Evolutionary conservation across 2,113 vertebrate species (phyloP), one percentile per base, ranked within the genome.

Genomic region (Lutjanus erythropterus): DNA sequence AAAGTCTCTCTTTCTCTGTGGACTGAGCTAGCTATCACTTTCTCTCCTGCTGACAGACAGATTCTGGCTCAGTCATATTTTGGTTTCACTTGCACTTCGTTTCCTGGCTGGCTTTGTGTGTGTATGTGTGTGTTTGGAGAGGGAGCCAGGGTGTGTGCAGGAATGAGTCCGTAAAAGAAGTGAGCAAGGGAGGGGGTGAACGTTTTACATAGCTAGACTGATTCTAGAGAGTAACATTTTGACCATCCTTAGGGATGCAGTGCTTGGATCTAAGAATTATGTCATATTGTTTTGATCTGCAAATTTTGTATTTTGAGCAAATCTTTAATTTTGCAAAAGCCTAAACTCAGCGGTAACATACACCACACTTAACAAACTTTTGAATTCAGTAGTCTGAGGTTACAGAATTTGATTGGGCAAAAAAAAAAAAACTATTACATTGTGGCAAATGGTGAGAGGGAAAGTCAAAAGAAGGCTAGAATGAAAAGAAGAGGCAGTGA

Each of bases 21-120:
- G 42, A 19, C 67, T 46, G 39, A 73, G 25, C 70, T 52, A 75
- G 42, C 44, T 68, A 61, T 80, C 46, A 12, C 47, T 52, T 55
- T 74, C 49, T 71, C 37, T 56, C 39, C 44, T 59, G 65, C 61
- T 71, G 61, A 72, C 37, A n/a, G 71, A 71, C 25, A 18, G 25
- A 42, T 66, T 31, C 49, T 78, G 72, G 68, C 67, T 68, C 31
- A 27, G 42, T 42, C 19, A 64, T 71, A 47, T 85, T 78, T 78
- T 64, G 76, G 46, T 67, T 76, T 84, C 47, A 35, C 60, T 78
- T 37, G 16, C 31, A 29, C 31, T 61, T 68, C 67, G 76, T 39
- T 69, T 81, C 66, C 80, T 83, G 73, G 15, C 62, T 52, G 60
- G 29, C 31, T n/a, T 39, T 76, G 41, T 75, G 6, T 70, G 49